Evolutionary conservation across 2,797 vertebrate genomes (phyloP).

Genomic region (Chelmon rostratus): DNA sequence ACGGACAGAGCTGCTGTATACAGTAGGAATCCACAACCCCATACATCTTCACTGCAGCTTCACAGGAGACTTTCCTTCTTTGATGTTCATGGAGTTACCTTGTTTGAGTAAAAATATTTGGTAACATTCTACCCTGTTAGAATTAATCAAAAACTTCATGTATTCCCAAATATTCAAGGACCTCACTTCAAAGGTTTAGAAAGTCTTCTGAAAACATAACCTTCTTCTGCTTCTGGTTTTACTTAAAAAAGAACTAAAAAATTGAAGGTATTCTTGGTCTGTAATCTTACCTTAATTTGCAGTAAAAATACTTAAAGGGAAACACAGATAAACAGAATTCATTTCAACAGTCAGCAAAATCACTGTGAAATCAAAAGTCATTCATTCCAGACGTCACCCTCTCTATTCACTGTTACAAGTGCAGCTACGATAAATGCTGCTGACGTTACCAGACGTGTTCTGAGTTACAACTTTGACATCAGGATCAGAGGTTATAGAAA

Average conservation of each 20-base stretch:
- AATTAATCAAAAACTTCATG: slow-evolving; percentile 1
- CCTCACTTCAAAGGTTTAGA: background rate
- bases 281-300: slow-evolving; percentile 46
- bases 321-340: slow-evolving; percentile 2
- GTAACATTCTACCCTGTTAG: background rate
- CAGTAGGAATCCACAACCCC: slow-evolving; percentile 84
- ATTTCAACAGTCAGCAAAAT: slow-evolving; percentile 1
- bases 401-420: background rate
- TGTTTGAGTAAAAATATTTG: slow-evolving; percentile 4
- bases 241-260: background rate
- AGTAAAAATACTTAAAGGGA: slow-evolving; percentile 29
- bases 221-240: slow-evolving; percentile 16
- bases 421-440: background rate
- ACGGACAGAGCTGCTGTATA: slow-evolving; percentile 93
- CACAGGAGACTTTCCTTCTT: slow-evolving; percentile 8
- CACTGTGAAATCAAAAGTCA: slow-evolving; percentile 27
- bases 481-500: background rate
- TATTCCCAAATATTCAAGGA: background rate
- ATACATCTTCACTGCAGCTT: slow-evolving; percentile 15
- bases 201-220: background rate
- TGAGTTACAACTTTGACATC: background rate
- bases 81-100: slow-evolving; percentile 20
- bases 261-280: slow-evolving; percentile 21
- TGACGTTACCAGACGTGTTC: background rate
- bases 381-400: background rate